Base-by-base conservation (phyloP, 2,113 vertebrate genomes). In the Sisor rabdophorus region DNA sequence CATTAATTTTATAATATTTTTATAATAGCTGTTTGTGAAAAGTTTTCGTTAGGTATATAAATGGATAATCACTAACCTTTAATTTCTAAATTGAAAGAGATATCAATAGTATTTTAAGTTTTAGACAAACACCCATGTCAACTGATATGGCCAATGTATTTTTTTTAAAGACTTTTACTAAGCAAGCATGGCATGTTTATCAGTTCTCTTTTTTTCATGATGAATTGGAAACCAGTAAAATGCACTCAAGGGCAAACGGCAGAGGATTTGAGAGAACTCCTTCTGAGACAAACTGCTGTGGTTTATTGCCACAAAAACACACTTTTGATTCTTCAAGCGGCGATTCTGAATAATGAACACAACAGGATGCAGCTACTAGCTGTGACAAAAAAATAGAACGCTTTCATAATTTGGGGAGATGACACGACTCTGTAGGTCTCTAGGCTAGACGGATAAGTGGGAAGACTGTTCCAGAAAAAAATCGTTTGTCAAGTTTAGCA, bases 281-380 rank as follows among this genome's bases (percentile, higher is more conserved):
- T 60, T 59, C 59, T 32, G 48, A 71, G 76, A 71, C 47, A 63
- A 71, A 61, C 56, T 52, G 47, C 44, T 70, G 75, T 36, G 50
- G 58, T 50, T 78, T 67, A 24, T 24, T 78, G 76, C 52, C 60
- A 71, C 22, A 64, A 78, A 44, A 59, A 50, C 55, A 60, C 56
- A 26, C 68, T 78, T 22, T 63, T 11, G 2, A 11, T 63, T 71
- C 50, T 24, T 77, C 56, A 44, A 12, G 15, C 2, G 11, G 44
- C 9, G 28, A 63, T 30, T 63, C 59, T 11, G 9, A 73, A 73
- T 72, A 55, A 72, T 65, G 68, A 78, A 71, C 68, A 3, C 11
- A 15, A 54, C 47, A 71, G 50, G 32, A 65, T 4, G 24, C 52
- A 1, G 69, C 59, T 20, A 61, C 67, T 53, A 4, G 24, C 52